Evolutionary conservation across 2,113 vertebrate genomes (phyloP).

Genomic region (Rhodinocichla rosea): DNA sequence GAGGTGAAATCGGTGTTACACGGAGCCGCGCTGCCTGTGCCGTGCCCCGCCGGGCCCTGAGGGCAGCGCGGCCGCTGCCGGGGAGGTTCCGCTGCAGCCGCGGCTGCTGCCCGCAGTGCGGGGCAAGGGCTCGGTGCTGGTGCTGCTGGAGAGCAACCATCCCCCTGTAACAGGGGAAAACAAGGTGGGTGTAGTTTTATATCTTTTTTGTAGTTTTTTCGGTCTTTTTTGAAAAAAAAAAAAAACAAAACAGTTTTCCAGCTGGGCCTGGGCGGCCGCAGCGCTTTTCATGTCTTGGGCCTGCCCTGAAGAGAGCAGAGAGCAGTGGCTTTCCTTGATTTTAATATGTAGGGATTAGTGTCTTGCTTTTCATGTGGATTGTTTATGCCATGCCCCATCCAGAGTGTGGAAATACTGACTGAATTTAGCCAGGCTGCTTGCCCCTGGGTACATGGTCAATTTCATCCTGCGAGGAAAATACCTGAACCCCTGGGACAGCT

Average conservation of each 20-base stretch:
- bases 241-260: neutral
- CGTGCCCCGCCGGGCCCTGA: fast-evolving
- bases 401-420: neutral
- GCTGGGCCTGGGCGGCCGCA: fast-evolving
- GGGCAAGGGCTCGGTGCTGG: fast-evolving
- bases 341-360: neutral
- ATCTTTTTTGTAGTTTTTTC: neutral
- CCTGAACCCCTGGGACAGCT: fast-evolving
- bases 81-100: neutral
- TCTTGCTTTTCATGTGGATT: neutral
- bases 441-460: fast-evolving
- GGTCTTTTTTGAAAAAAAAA: neutral
- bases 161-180: neutral
- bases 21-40: fast-evolving
- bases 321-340: fast-evolving
- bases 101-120: neutral
- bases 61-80: neutral
- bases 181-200: neutral
- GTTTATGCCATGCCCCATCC: neutral
- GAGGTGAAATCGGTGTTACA: fast-evolving
- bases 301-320: fast-evolving
- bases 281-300: neutral
- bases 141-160: too few relatives aligned
- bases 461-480: neutral
- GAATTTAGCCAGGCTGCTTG: neutral